Evolutionary conservation across 2,797 vertebrate species (phyloP), one percentile per base, ranked within the genome.

Genomic region (Sebastes umbrosus): DNA sequence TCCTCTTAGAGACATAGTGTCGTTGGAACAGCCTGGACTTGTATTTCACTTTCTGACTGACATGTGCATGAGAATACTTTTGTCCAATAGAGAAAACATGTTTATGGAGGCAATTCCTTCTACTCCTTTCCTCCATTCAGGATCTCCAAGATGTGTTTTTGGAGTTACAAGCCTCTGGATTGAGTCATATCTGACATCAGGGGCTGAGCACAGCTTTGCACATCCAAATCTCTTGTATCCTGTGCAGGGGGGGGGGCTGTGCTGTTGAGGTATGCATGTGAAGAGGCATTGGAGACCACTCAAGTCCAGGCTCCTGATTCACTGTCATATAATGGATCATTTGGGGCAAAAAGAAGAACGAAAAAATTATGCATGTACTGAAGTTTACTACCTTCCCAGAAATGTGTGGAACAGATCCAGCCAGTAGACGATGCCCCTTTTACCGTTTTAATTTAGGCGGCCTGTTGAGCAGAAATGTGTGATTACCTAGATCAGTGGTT

Each of bases 241-340:
- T 90, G 92, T 93, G 87, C 80, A 63, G 64, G 58, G 69, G 57
- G 57, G 64, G 63, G 68, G 34, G 36, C 18, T 82, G 36, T 83
- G 80, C 84, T 71, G 73, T 81, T 78, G 86, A 90, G 94, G 87
- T 89, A 90, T 89, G 91, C 90, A 90, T 77, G 70, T 92, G 92
- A 94, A 91, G 93, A 93, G 93, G 71, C 94, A 84, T 90, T 65
- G 58, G 94, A 95, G 93, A 93, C 93, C 88, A 84, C 82, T 94
- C 85, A 89, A 93, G 84, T 87, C 85, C 93, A 87, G 88, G 85
- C 87, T 93, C 85, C 89, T 92, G 88, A 92, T 94, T 92, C 94
- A 89, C 92, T 93, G 92, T 94, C 94, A 95, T 94, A 90, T 93
- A 95, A 96, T 94, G 93, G 92, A 93, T 90, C 93, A 91, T 93